Evolutionary conservation across 2,888 invertebrate genomes (phyloP), one percentile per base, ranked within the genome.

Genomic region (Lepidochitona cinerea): DNA sequence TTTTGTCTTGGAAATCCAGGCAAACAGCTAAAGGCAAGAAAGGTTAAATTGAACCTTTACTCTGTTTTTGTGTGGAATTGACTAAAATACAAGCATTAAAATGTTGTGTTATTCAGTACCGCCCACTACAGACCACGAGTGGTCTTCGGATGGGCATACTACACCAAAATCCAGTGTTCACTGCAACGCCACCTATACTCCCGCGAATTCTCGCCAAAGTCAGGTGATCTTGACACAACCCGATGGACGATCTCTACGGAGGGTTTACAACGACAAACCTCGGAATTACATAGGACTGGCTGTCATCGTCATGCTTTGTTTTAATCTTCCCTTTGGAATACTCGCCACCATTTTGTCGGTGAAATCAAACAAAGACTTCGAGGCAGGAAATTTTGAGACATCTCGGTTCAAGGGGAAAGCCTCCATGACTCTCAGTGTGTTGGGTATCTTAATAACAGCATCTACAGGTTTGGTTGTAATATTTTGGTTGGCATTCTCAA

Each of bases 251-350:
- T 68, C 68, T 7, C 70, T 78, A 37, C 36, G 71, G n/a, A 74
- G 74, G 35, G 71, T 73, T 12, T 37, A 49, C 12, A 75, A 75
- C 2, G 35, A 69, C 14, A 72, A 75, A 64, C 77, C 77, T 12
- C 70, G 75, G 7, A 78, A 75, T 59, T 78, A 78, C 68, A 75
- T 80, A 65, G 80, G 80, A 0, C 65, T 80, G 53, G 78, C 80
- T 0, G 77, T 80, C 12, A 75, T 80, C 32, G 78, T 77, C n/a
- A 75, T 78, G 23, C 53, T 80, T 29, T 80, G 80, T 54, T 80
- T 78, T 65, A 80, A 80, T 68, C 74, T 74, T n/a, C 75, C 77
- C n/a, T 73, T 80, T 53, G 80, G 80, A 32, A 71, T 80, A 36
- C 64, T 77, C 18, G 78, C 80, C 33, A 75, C 78, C 1, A 70